phyloP scores from a whole-genome alignment of 2,888 invertebrate species.

The Mermis nigrescens region DNA sequence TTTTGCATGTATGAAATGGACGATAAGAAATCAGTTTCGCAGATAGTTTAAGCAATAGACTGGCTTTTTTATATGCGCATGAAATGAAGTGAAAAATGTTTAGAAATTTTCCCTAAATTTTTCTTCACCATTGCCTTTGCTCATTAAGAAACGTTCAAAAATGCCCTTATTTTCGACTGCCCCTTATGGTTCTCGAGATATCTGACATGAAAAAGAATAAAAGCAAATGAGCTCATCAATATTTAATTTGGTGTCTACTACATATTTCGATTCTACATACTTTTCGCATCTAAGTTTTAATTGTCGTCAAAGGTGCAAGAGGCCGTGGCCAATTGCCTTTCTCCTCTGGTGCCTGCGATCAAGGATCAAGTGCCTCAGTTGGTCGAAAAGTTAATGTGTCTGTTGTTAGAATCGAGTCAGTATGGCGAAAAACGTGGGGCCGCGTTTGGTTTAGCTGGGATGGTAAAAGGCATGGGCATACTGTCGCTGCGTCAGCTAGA shows the following conservation, averaged over 20 bases:
- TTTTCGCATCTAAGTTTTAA: no score
- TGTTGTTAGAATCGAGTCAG: constrained; percentile 68
- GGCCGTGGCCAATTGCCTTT: constrained; percentile 84
- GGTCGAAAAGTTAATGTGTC: constrained; percentile 63
- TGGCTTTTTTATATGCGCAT: no score
- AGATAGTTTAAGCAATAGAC: no score
- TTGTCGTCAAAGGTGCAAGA: constrained; percentile 56
- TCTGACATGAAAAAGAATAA: no score
- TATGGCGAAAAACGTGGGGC: constrained; percentile 86
- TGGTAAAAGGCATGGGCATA: constrained; percentile 87
- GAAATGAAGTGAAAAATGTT: background rate
- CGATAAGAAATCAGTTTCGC: no score
- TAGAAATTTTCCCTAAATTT: background rate
- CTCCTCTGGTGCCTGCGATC: constrained; percentile 73
- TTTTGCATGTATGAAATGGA: no score
- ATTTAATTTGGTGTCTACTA: no score
- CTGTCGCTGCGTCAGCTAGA: constrained; percentile 79
- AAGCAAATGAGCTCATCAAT: no score
- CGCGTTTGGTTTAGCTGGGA: constrained; percentile 84
- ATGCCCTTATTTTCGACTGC: no score
- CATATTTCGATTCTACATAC: no score
- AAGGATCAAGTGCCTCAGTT: constrained; percentile 71
- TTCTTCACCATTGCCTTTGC: background rate
- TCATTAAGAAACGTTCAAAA: background rate
- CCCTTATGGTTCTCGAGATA: no score